Percentiles rank a stretch among this genome's conserved stretches.
Evolutionary conservation across 2,888 invertebrate species (phyloP).

Genomic region (Horisme vitalbata): DNA sequence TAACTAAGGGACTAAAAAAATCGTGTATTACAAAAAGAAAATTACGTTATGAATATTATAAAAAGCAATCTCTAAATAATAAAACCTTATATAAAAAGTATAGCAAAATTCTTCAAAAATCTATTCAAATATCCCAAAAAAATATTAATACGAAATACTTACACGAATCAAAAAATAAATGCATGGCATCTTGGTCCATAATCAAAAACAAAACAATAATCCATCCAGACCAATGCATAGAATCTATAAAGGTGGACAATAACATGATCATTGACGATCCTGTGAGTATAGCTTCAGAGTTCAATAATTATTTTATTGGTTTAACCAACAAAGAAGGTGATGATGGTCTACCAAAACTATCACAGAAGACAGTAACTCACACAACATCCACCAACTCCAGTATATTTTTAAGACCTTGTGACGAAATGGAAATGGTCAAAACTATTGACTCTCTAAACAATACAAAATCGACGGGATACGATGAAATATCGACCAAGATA

Average conservation of each 20-base stretch:
- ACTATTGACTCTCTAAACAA: slow-evolving; percentile 8
- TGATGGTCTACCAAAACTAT: neutral
- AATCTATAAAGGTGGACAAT: neutral
- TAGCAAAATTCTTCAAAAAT: neutral
- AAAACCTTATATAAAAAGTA: neutral
- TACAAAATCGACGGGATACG: slow-evolving; percentile 11
- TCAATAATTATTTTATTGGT: neutral
- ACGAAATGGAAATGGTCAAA: slow-evolving; percentile 3
- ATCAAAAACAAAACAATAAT: neutral
- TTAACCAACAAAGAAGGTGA: neutral
- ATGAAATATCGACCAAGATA: slow-evolving; percentile 6
- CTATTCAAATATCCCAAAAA: neutral
- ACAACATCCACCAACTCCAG: neutral
- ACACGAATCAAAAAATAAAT: neutral
- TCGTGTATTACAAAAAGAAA: neutral
- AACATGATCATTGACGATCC: neutral
- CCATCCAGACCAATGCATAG: neutral
- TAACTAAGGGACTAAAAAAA: neutral
- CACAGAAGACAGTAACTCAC: neutral
- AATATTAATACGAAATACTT: neutral
- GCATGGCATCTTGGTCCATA: slow-evolving; percentile 1
- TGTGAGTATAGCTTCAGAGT: neutral
- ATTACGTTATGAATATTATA: neutral
- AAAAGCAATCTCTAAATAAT: too few species aligned
- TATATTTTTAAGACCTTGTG: neutral